A percentile compares a stretch with the other conserved stretches of the same genome.
phyloP scores from a whole-genome alignment of 1,140 invertebrate genomes.

The Drosophila murphyi region DNA sequence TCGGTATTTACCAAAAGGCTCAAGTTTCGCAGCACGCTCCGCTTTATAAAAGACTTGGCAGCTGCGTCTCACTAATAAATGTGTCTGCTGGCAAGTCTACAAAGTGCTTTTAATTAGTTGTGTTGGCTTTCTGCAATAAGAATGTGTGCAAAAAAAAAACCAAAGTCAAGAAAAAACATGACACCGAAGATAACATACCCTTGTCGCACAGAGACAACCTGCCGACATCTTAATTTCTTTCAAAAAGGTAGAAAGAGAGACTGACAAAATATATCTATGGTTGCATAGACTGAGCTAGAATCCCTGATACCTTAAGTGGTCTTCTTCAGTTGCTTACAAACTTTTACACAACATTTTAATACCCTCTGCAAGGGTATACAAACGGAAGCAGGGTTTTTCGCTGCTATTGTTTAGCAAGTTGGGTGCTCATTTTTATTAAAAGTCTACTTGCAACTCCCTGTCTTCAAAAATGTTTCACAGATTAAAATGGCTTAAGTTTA shows the following conservation, averaged over 20 bases:
- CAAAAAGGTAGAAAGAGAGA: no score
- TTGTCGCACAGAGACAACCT: no score
- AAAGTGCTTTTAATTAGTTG: conserved; percentile 77
- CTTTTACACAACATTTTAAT: no score
- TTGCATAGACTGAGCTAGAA: no score
- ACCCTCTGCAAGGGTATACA: no score
- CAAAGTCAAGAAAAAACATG: neutral
- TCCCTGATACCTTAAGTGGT: no score
- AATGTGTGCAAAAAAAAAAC: conserved; percentile 9
- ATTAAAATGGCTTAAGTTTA: conserved; percentile 35
- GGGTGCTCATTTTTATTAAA: conserved; percentile 60
- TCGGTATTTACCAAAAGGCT: conserved; percentile 66
- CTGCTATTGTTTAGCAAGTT: conserved; percentile 47
- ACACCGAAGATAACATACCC: no score
- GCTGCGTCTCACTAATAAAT: conserved; percentile 64
- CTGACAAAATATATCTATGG: no score
- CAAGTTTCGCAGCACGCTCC: conserved; percentile 43
- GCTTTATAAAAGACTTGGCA: conserved; percentile 29
- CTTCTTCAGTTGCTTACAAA: no score
- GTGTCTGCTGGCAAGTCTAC: conserved; percentile 57
- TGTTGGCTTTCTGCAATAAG: conserved; percentile 56
- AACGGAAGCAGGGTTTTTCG: neutral
- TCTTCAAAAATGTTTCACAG: conserved; percentile 31
- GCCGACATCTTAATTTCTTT: no score
- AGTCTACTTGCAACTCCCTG: conserved; percentile 38